Percentiles rank a stretch among this genome's conserved stretches.
Conservation (phyloP, 1,140 invertebrate genomes). For the Callitettix versicolor region DNA sequence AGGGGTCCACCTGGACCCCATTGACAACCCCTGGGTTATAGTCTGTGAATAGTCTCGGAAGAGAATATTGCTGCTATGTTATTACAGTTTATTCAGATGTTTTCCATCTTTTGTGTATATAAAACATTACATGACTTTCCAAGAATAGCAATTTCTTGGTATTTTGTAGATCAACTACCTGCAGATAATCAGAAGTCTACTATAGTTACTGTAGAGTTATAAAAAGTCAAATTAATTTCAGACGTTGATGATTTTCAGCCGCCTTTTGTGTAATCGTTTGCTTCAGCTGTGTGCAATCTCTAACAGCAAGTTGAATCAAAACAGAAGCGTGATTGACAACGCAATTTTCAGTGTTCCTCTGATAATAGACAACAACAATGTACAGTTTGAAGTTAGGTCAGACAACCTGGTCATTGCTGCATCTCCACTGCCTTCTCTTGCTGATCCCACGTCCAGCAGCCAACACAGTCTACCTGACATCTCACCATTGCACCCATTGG, state of each 20-base stretch:
- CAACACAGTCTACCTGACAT: slow-evolving; percentile 51
- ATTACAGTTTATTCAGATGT: no score
- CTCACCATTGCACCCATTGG: slow-evolving; percentile 53
- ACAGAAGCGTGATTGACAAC: slow-evolving; percentile 14
- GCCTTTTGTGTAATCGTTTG: slow-evolving; percentile 54
- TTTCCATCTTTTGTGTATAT: no score
- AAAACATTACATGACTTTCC: no score
- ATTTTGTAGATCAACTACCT: no score
- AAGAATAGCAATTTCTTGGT: no score
- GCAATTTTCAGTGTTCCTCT: slow-evolving; percentile 20
- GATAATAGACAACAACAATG: slow-evolving; percentile 9
- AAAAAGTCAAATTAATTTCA: neutral
- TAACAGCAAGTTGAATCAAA: slow-evolving; percentile 36
- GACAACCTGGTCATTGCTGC: slow-evolving; percentile 52
- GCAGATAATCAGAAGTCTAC: no score
- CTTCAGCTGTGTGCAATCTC: slow-evolving; percentile 53
- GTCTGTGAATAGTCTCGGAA: no score
- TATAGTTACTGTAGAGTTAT: no score
- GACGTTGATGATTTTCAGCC: slow-evolving; percentile 40
- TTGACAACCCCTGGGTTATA: no score
- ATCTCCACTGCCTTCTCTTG: slow-evolving; percentile 45
- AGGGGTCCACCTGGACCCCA: no score
- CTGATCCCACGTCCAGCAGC: slow-evolving; percentile 33
- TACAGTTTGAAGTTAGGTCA: slow-evolving; percentile 50
- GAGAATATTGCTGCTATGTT: no score